Evolutionary conservation across 2,888 invertebrate genomes (phyloP).

Genomic region (Drepanosiphum platanoidis): DNA sequence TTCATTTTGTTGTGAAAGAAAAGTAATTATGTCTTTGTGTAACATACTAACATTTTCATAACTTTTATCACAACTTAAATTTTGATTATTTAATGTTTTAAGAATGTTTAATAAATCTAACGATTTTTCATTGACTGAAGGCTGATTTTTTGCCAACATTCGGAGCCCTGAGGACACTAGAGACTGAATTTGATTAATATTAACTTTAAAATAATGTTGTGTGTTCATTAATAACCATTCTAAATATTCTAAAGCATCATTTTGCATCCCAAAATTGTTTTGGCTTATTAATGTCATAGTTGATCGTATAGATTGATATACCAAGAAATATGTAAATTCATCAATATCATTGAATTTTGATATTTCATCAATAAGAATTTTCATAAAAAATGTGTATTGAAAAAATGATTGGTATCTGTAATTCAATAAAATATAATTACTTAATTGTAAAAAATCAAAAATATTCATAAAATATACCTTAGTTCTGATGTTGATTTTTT

Average conservation of each 20-base stretch:
- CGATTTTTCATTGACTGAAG: constrained; percentile 6
- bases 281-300: constrained; percentile 36
- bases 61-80: neutral
- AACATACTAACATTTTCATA: neutral
- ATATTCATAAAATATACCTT: constrained; percentile 60
- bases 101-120: constrained; percentile 31
- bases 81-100: neutral
- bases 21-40: constrained; percentile 13
- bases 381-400: constrained; percentile 50
- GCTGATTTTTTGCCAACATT: neutral
- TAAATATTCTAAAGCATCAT: constrained; percentile 44
- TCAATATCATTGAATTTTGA: constrained; percentile 7
- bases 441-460: neutral
- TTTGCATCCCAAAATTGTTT: constrained; percentile 1
- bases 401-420: constrained; percentile 40
- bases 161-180: neutral
- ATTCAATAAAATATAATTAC: constrained; percentile 14
- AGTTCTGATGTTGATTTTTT: constrained; percentile 63
- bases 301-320: constrained; percentile 41
- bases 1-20: constrained; percentile 45
- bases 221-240: constrained; percentile 35
- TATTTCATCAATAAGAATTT: constrained; percentile 32
- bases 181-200: constrained; percentile 12
- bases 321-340: constrained; percentile 35
- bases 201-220: neutral